Evolutionary conservation across 2,113 vertebrate species (phyloP).

Genomic region (Chloropsis cyanopogon): DNA sequence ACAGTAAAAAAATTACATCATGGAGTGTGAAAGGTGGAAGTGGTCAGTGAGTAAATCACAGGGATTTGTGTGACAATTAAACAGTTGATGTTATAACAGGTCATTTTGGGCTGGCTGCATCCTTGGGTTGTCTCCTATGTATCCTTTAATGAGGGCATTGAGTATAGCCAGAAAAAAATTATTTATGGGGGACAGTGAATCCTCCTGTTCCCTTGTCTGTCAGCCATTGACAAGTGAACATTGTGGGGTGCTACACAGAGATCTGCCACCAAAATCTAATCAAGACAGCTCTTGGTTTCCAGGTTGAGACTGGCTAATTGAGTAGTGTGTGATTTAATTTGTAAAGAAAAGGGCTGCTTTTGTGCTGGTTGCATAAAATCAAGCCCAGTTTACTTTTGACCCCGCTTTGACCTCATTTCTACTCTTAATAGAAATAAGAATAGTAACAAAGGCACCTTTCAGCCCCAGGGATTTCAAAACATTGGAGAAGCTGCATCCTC

Average conservation of each 20-base stretch:
- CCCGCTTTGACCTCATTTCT: background rate
- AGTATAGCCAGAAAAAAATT: background rate
- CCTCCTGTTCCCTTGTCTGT: background rate
- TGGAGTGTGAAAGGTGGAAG: background rate
- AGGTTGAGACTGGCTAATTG: background rate
- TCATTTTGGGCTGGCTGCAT: background rate
- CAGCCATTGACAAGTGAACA: rapidly evolving
- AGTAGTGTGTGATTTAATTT: background rate
- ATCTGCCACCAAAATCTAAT: background rate
- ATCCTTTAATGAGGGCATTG: background rate
- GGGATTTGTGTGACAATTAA: background rate
- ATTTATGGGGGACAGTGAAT: rapidly evolving
- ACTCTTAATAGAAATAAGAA: background rate
- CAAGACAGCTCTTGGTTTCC: background rate
- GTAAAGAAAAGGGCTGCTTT: background rate
- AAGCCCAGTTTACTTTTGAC: background rate
- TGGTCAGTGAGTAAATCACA: background rate
- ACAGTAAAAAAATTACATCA: rapidly evolving
- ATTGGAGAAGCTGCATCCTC: background rate
- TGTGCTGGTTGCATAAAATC: background rate
- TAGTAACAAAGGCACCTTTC: background rate
- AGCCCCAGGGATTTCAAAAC: background rate
- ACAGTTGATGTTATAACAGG: rapidly evolving
- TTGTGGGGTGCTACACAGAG: background rate
- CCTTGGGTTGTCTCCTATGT: rapidly evolving